Conservation (phyloP, 2,888 invertebrate genomes). For the Aleiodes leptofemur region DNA sequence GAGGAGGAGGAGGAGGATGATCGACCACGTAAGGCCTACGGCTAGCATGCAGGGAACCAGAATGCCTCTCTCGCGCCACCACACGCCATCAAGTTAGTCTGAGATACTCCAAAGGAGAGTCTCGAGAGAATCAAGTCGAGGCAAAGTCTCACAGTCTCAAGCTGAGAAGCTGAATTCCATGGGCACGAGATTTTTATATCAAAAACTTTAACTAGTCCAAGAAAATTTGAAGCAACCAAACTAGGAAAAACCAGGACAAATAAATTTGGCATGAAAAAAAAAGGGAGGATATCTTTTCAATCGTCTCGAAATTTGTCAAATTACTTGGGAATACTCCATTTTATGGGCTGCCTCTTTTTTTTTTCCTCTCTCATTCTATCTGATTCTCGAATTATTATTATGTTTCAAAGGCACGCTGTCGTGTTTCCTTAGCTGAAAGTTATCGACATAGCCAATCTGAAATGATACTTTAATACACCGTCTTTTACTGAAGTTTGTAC, state of each 20-base stretch:
- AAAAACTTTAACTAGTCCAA: constrained; percentile 8
- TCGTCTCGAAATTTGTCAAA: no score
- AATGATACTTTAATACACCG: no score
- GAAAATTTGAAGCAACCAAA: background rate
- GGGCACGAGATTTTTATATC: constrained; percentile 50
- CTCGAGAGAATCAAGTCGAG: constrained; percentile 61
- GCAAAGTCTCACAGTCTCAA: constrained; percentile 61
- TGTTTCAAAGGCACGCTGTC: no score
- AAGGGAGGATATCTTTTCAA: no score
- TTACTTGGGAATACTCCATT: no score
- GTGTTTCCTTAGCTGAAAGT: no score
- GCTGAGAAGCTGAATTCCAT: constrained; percentile 71
- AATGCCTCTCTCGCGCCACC: constrained; percentile 57
- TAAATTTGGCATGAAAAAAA: background rate
- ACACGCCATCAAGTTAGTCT: constrained; percentile 45
- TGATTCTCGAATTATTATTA: no score
- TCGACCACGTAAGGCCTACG: constrained; percentile 64
- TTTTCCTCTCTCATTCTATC: background rate
- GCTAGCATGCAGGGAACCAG: constrained; percentile 70
- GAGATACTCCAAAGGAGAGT: constrained; percentile 49
- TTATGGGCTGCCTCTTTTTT: background rate
- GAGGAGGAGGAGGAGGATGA: constrained; percentile 10
- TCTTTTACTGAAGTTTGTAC: no score
- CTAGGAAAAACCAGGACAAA: background rate
- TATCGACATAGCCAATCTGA: no score